Evolutionary conservation across 1,140 invertebrate genomes (phyloP), one percentile per base, ranked within the genome.

Genomic region (Meloidogyne hapla): DNA sequence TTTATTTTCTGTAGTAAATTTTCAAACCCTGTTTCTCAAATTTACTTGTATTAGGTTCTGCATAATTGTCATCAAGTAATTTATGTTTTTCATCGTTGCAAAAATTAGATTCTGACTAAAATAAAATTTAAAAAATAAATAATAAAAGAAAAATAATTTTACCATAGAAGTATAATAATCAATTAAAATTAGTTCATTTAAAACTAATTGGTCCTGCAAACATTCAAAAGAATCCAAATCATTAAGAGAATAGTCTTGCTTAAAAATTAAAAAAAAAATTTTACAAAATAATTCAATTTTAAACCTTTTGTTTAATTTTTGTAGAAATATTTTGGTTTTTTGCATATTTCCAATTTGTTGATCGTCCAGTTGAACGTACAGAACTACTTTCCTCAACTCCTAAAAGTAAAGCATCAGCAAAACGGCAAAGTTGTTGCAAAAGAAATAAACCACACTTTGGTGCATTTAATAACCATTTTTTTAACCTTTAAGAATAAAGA

Each of bases 361-460:
- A 18, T 56, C 6, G 8, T n/a, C n/a, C 6, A 6, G 48, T n/a
- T n/a, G 48, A 56, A 56, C 18, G 15, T 66, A 48, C 75, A 77
- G 15, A 48, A n/a, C 63, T 77, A 76, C 77, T 72, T 78, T n/a
- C 63, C n/a, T 56, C 48, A 56, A 28, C 33, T 77, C 75, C 62
- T 78, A 74, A 10, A 45, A 28, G 42, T 77, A 40, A 45, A 61
- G 28, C 48, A 82, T 71, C n/a, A 82, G 38, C 38, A 80, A 82
- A 28, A 81, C 81, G 18, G 82, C 26, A 61, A 80, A 33, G 69
- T 12, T 85, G 63, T n/a, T 83, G 75, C 15, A 75, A 15, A 3
- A 69, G 6, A 26, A 82, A 68, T 9, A 77, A 69, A 40, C 85
- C 83, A 23, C 18, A 33, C 21, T 73, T 75, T 38, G 63, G 26